Evolutionary conservation across 1,140 invertebrate species (phyloP).

Genomic region (Ceratina japonica): DNA sequence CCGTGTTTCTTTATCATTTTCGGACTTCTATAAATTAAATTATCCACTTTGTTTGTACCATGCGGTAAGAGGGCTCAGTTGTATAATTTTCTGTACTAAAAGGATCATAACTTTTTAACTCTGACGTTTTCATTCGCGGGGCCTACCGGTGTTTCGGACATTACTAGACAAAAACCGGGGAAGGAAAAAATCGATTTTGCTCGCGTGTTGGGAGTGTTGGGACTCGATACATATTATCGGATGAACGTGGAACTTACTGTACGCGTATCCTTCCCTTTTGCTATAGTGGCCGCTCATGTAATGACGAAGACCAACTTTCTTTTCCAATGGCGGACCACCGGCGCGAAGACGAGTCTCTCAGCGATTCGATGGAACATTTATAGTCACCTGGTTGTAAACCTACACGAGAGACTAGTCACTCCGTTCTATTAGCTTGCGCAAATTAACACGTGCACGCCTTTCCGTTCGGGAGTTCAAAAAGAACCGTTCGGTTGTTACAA

Average conservation of each 20-base stretch:
- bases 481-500: too few species aligned
- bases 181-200: neutral
- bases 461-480: neutral
- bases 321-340: slow-evolving; percentile 71
- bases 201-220: neutral
- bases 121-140: neutral
- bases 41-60: neutral
- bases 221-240: neutral
- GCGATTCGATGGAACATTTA: slow-evolving; percentile 76
- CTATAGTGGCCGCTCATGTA: slow-evolving; percentile 68
- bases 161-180: neutral
- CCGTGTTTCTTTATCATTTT: slow-evolving; percentile 6
- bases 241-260: slow-evolving; percentile 42
- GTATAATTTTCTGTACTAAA: neutral
- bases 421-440: neutral
- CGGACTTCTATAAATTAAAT: slow-evolving; percentile 1
- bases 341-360: slow-evolving; percentile 67
- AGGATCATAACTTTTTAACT: neutral
- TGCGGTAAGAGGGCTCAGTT: neutral
- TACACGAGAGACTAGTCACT: slow-evolving; percentile 13
- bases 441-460: neutral
- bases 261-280: slow-evolving; percentile 48
- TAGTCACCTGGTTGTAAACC: slow-evolving; percentile 47
- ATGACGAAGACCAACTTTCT: slow-evolving; percentile 77
- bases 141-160: neutral